Evolutionary conservation across 2,113 vertebrate species (phyloP).

Genomic region (Phalacrocorax carbo): DNA sequence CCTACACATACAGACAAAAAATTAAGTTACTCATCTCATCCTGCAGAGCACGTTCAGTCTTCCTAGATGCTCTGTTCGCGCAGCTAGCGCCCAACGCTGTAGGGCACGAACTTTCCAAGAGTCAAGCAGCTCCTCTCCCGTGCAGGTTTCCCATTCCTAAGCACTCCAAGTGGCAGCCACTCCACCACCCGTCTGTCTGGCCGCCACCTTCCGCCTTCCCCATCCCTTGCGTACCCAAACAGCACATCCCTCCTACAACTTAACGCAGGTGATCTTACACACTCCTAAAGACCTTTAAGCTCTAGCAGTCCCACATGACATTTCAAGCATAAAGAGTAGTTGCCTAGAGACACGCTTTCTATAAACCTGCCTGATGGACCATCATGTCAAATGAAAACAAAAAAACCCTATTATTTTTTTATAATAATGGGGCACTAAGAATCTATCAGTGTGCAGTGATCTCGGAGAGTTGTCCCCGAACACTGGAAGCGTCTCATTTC

Average conservation of each 20-base stretch:
- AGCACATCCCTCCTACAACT: neutral
- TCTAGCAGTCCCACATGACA: neutral
- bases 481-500: neutral
- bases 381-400: neutral
- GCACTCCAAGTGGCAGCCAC: neutral
- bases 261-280: neutral
- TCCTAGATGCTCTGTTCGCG: neutral
- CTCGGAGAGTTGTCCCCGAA: neutral
- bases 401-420: neutral
- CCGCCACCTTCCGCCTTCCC: neutral
- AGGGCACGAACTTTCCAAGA: slow-evolving; percentile 7
- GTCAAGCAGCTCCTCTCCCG: neutral
- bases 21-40: neutral
- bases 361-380: neutral
- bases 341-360: neutral
- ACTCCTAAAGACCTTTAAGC: neutral
- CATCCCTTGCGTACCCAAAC: neutral
- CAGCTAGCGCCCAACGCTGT: neutral
- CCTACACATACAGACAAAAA: neutral
- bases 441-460: neutral
- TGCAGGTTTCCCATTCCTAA: neutral
- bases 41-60: neutral
- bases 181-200: neutral
- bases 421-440: neutral
- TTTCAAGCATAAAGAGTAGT: neutral